Evolutionary conservation across 2,888 invertebrate species (phyloP), one percentile per base, ranked within the genome.

Genomic region (Halictus ligatus): DNA sequence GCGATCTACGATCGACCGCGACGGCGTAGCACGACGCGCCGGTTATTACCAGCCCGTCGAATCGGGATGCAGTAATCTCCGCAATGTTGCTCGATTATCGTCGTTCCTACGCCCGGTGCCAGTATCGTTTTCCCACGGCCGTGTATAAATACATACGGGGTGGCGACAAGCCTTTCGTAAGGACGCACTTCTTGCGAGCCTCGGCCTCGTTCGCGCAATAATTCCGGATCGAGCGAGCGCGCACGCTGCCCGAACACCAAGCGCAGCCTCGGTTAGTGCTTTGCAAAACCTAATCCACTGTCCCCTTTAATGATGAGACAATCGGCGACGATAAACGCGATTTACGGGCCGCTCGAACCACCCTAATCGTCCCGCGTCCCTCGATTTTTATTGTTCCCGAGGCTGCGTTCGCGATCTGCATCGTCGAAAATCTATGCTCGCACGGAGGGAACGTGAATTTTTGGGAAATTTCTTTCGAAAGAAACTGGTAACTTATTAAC

Each of bases 71-170:
- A 88, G 82, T 78, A 85, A 92, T 92, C 81, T 82, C 83, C 46
- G 90, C 89, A 88, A 91, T 92, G 90, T 90, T 86, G 86, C 83
- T 77, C 83, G 91, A 88, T 90, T 91, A 90, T 89, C 89, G 85
- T 74, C 60, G 75, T 69, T 64, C 67, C 81, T 84, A 82, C 82
- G 75, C 69, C 82, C 77, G 75, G 75, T 25, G 43, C 82, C 71
- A 78, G 78, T 81, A 72, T 81, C 76, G 82, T 89, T 90, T 92
- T 92, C 92, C 91, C 92, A 92, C 92, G 92, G 78, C 82, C 79
- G 81, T 73, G 88, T 85, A 79, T 82, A 83, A 86, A 83, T 85
- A 80, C 84, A 81, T 75, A 81, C 85, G 46, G 77, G 81, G 54
- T 75, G 85, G 85, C 79, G 86, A 78, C 87, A 81, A 89, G 84